A percentile compares a stretch with the other conserved stretches of the same genome.
Conservation (phyloP, 2,113 vertebrate species). For the Marmota flaviventris region DNA sequence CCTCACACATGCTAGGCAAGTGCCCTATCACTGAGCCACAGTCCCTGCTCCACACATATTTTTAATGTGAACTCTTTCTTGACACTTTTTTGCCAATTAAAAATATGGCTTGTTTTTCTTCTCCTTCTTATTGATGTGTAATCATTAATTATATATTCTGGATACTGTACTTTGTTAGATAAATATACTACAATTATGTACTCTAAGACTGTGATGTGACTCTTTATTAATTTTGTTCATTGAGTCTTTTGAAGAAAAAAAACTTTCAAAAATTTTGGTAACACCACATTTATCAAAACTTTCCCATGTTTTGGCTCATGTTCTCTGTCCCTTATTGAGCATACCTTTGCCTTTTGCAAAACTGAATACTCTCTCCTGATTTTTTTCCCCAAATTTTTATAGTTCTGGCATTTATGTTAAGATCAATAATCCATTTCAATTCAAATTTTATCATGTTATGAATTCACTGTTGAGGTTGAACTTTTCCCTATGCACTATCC, state of each 20-base stretch:
- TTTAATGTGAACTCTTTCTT: not conserved
- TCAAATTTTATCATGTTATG: not conserved
- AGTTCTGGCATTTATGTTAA: not conserved
- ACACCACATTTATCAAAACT: not conserved
- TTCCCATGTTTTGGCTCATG: not conserved
- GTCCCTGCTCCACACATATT: not conserved
- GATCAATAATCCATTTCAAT: not conserved
- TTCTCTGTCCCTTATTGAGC: not conserved
- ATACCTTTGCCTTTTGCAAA: not conserved
- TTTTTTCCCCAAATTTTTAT: not conserved
- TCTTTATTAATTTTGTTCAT: not conserved
- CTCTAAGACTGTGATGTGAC: not conserved
- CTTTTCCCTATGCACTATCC: not conserved
- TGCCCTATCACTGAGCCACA: too few species aligned
- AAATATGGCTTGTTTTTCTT: not conserved
- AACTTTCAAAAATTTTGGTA: not conserved
- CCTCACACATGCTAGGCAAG: too few species aligned
- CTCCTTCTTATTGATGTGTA: not conserved
- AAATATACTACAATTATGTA: not conserved
- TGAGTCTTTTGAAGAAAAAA: not conserved
- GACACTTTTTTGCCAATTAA: not conserved
- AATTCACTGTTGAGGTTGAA: not conserved
- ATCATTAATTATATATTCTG: not conserved
- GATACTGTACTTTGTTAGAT: not conserved
- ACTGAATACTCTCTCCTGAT: not conserved